These are phyloP conservation scores for Pocillopora grandis DNA, from an alignment of 92 coral and sea anemone genomes.

Conservation along the genomic window DNA sequence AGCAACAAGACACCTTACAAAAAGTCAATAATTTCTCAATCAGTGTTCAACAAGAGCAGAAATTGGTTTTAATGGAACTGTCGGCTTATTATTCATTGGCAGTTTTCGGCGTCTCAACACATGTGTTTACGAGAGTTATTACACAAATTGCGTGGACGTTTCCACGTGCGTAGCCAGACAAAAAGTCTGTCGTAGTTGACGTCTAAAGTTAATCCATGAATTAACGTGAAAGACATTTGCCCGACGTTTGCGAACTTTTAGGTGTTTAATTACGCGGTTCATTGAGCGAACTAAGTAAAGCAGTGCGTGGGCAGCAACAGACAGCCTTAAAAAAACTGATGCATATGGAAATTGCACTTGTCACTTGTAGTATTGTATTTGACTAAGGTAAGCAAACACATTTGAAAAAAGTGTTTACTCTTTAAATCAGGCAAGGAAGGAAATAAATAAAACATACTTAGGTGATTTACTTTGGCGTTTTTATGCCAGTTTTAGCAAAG, in stretches of 20 bases:
- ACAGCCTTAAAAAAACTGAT: not conserved
- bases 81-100: not conserved
- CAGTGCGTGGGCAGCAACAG: conserved; percentile 13
- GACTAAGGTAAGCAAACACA: conserved; percentile 27
- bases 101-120: not conserved
- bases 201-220: not conserved
- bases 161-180: conserved; percentile 23
- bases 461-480: conserved; percentile 6
- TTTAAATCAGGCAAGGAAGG: conserved; percentile 13
- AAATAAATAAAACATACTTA: conserved; percentile 8
- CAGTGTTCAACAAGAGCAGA: not conserved
- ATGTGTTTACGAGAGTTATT: not conserved
- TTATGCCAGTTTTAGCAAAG: conserved; percentile 1
- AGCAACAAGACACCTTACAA: too few species aligned
- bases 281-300: not conserved
- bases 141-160: not conserved
- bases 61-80: too few species aligned
- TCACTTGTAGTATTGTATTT: conserved; percentile 20
- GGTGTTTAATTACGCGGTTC: conserved; percentile 10
- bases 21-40: not conserved
- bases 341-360: conserved; percentile 5
- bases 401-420: conserved; percentile 26
- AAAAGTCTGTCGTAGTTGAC: conserved; percentile 1
- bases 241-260: not conserved
- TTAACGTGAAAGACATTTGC: conserved; percentile 13